phyloP scores from a whole-genome alignment of 2,113 vertebrate species.

The Bufo gargarizans region DNA sequence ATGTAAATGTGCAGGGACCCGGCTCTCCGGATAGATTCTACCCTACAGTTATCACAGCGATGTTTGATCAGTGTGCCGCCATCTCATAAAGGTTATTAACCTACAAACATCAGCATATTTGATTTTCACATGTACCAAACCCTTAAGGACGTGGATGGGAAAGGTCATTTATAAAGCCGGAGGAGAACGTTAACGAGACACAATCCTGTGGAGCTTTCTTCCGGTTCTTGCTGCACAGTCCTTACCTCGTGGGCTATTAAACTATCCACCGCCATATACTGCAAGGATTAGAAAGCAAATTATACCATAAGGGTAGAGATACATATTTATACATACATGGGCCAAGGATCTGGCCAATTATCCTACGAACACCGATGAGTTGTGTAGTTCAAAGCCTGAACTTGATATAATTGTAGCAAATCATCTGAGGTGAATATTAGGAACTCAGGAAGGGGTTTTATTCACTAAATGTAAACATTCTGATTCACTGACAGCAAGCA shows the following conservation, averaged over 20 bases:
- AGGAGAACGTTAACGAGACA: conserved; percentile 7
- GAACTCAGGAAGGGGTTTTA: too few species aligned
- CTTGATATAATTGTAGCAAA: too few species aligned
- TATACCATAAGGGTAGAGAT: too few species aligned
- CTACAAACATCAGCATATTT: conserved; percentile 16
- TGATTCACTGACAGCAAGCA: background rate
- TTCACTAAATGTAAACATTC: too few species aligned
- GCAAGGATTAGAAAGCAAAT: too few species aligned
- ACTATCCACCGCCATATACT: background rate
- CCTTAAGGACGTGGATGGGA: background rate
- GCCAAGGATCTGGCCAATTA: too few species aligned
- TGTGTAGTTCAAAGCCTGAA: too few species aligned
- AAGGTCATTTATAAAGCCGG: background rate
- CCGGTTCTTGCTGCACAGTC: background rate
- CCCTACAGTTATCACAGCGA: background rate
- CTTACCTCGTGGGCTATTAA: background rate
- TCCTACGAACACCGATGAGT: too few species aligned
- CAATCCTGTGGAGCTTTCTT: background rate
- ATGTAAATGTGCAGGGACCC: conserved; percentile 13
- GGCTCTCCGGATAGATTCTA: background rate
- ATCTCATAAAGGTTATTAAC: conserved; percentile 19
- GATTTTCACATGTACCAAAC: background rate
- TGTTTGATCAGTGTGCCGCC: background rate
- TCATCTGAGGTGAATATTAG: too few species aligned
- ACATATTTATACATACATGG: too few species aligned